Base-by-base conservation (phyloP, 2,797 vertebrate genomes). In the Petrocephalus sullivani region DNA sequence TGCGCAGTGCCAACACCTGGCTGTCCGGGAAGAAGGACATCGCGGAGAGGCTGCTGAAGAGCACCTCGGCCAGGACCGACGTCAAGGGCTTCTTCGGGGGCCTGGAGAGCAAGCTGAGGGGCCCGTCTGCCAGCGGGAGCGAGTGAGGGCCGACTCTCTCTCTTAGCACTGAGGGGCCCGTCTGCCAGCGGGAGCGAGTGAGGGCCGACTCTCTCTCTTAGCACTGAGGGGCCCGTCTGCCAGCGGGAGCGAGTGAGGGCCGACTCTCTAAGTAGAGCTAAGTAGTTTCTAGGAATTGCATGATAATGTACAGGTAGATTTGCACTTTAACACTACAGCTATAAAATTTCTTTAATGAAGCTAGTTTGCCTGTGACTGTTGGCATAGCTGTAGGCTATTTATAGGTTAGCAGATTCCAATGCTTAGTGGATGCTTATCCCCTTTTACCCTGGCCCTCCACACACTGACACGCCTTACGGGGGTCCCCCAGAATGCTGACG, bases 11-110 rank as follows among this genome's bases (percentile, higher is more conserved):
- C 0, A 99, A 99, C 93, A 97, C 94, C 90, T 99, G 98, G 98
- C 92, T 99, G 87, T 94, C 97, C 0, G 98, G 96, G 91, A 99
- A 97, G 95, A 98, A 97, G 91, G 98, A 97, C 89, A 96, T 97
- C 0, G 98, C 98, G 0, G 98, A 97, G 91, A 94, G 96, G 37
- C 94, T 99, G 87, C 96, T 99, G 58, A 98, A 97, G 90, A 98
- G 94, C 93, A 97, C 97, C 0, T 96, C 97, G 0, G 92, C 94
- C 3, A 98, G 95, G 92, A 95, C 95, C 0, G 98, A 99, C 56
- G 93, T 98, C 91, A 98, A 96, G 89, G 97, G 97, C 87, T 99
- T 99, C 91, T 98, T 99, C 0, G 98, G 97, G 37, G 98, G 98
- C 5, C 92, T 99, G 89, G 98, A 99, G 93, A 98, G 95, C 95